Base-by-base conservation (phyloP, 2,888 invertebrate species). In the Stictocephala bisonia region DNA sequence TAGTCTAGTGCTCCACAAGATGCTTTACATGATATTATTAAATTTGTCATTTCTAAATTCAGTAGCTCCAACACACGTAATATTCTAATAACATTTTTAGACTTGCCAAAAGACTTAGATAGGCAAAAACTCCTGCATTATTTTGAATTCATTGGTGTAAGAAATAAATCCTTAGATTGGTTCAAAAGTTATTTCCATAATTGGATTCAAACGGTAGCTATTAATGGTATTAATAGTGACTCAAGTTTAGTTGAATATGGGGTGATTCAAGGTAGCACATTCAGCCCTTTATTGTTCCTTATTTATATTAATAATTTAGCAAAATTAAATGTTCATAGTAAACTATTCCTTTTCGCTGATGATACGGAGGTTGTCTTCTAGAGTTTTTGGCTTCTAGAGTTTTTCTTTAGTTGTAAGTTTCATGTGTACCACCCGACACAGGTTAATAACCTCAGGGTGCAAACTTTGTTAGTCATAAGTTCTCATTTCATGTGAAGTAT, bases 281-380 rank as follows among this genome's bases (percentile, higher is more conserved):
- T 67, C 13, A 72, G 71, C n/a, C 48, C 68, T n/a, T 13, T 68
- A 7, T 56, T 74, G 7, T 74, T 74, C 48, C 29, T 40, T 6
- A 58, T 74, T 2, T 74, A 69, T 26, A 74, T 50, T 13, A 64
- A 70, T 27, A 51, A 44, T 31, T 27, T 73, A n/a, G 50, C 40
- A 31, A 26, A 73, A 13, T 24, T 69, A 9, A 26, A 18, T 4
- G 11, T 69, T 4, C 27, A 29, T 6, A 68, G 73, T 15, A 40
- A 26, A 9, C 22, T 56, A 3, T 58, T 58, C 11, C 50, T 69
- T 11, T 70, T 70, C 27, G 69, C 73, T 3, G 73, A 60, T 40
- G 69, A 73, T 22, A 60, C 69, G 44, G 73, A 58, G 15, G 18
- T 70, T 3, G 26, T 73, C n/a, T n/a, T n/a, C n/a, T n/a, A n/a